Base-by-base conservation (phyloP, 2,113 vertebrate genomes). In the Atherinomorus stipes region DNA sequence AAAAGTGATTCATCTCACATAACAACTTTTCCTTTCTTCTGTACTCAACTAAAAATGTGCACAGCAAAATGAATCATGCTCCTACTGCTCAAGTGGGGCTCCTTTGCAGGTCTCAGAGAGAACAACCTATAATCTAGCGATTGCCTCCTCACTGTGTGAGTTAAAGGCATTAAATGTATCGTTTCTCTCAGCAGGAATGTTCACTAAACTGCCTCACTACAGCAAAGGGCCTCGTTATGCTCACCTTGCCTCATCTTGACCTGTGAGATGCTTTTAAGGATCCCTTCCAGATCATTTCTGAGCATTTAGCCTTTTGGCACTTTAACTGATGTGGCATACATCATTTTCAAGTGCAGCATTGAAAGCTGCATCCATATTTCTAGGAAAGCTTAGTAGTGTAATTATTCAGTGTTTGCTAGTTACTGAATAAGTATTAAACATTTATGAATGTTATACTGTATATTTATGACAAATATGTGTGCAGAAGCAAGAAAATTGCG, bases 41-140 rank as follows among this genome's bases (percentile, higher is more conserved):
- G 18, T 56, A 19, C 58, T 81, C 45, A 54, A 37, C 49, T 67
- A 61, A 56, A 53, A 21, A 85, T 58, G 50, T 64, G 59, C 64
- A 53, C 13, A 12, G 37, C 28, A 42, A 71, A 66, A 80, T 79
- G 74, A 88, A 71, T 25, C 34, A 50, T 71, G 64, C 71, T 65
- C 50, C 56, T 26, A 45, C 28, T 28, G 70, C 84, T 77, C 66
- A 44, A 67, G 72, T 73, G 79, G 64, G 76, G 22, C 74, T 80
- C 69, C 73, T 80, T 81, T 53, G 61, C 49, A 69, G 79, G 74
- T 83, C 72, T 71, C 60, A n/a, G 7, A 63, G 56, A 84, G 73
- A 58, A 57, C 40, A 59, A 42, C 31, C 34, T 72, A 80, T 76
- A 76, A 86, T 85, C 64, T 82, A 68, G 18, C 70, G 78, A 78